These are phyloP conservation scores for Eremophila alpestris DNA, from an alignment of 2,797 vertebrate genomes.

Conservation along the genomic window DNA sequence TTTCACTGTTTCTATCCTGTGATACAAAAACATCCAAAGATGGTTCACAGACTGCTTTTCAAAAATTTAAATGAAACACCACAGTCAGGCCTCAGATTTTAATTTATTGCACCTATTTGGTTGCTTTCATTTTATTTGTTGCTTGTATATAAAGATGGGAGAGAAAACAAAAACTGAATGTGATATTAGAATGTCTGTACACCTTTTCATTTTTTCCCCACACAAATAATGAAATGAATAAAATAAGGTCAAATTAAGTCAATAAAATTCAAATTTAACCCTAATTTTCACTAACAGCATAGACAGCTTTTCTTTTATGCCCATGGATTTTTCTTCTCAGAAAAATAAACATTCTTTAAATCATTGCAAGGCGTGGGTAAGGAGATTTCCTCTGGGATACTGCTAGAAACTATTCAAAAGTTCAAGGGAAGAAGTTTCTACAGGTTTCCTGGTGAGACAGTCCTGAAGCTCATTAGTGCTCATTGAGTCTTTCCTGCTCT, in stretches of 20 bases:
- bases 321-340: background rate
- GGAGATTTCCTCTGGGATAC: background rate
- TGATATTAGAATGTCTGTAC: background rate
- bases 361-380: background rate
- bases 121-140: background rate
- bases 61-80: background rate
- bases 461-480: background rate
- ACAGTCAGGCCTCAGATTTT: background rate
- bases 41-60: background rate
- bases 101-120: background rate
- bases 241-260: background rate
- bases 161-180: background rate
- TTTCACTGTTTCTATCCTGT: background rate
- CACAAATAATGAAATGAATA: background rate
- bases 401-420: background rate
- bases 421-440: conserved; percentile 34
- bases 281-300: background rate
- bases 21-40: background rate
- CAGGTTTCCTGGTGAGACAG: background rate
- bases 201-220: background rate
- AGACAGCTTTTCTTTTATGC: background rate
- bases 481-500: conserved; percentile 28
- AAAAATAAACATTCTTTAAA: conserved; percentile 1
- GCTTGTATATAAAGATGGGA: background rate
- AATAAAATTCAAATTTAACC: background rate